Percentiles rank a stretch among this genome's conserved stretches.
Conservation (phyloP, 1,140 invertebrate species). For the Orius insidiosus region DNA sequence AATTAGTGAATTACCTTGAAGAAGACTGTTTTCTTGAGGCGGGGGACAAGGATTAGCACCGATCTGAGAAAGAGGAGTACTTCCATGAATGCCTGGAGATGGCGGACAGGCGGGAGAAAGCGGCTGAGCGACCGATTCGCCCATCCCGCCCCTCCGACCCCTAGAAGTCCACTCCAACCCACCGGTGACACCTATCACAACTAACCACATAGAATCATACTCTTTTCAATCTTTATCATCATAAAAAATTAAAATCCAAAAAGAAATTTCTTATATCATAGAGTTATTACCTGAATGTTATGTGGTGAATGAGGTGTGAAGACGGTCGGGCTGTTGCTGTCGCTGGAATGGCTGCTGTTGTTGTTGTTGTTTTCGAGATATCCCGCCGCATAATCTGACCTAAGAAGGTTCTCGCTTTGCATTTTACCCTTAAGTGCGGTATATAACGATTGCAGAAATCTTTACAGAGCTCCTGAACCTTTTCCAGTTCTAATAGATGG, state of each 20-base stretch:
- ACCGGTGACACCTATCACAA: slow-evolving; percentile 28
- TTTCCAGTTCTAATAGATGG: slow-evolving; percentile 85
- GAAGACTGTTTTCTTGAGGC: slow-evolving; percentile 31
- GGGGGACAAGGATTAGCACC: slow-evolving; percentile 34
- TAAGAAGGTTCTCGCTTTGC: slow-evolving; percentile 80
- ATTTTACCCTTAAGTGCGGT: slow-evolving; percentile 92
- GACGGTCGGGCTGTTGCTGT: slow-evolving; percentile 29
- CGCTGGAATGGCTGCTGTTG: slow-evolving; percentile 34
- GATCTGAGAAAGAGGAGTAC: slow-evolving; percentile 71
- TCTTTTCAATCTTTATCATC: slow-evolving; percentile 12
- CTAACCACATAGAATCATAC: slow-evolving; percentile 19
- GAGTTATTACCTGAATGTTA: slow-evolving; percentile 21
- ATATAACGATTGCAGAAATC: slow-evolving; percentile 95
- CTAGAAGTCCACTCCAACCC: slow-evolving; percentile 15
- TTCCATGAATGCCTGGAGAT: slow-evolving; percentile 48
- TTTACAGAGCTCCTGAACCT: slow-evolving; percentile 92
- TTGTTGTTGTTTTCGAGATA: slow-evolving; percentile 29
- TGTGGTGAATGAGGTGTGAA: slow-evolving; percentile 21
- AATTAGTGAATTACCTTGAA: too few species aligned
- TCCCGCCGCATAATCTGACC: slow-evolving; percentile 46
- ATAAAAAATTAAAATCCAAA: too few species aligned
- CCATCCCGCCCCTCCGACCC: slow-evolving; percentile 10
- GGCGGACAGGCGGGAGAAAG: slow-evolving; percentile 21
- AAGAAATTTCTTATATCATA: too few species aligned
- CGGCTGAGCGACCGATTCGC: slow-evolving; percentile 3